These are phyloP conservation scores for Uloborus plumipes DNA, from an alignment of 2,888 invertebrate species.

Conservation along the genomic window DNA sequence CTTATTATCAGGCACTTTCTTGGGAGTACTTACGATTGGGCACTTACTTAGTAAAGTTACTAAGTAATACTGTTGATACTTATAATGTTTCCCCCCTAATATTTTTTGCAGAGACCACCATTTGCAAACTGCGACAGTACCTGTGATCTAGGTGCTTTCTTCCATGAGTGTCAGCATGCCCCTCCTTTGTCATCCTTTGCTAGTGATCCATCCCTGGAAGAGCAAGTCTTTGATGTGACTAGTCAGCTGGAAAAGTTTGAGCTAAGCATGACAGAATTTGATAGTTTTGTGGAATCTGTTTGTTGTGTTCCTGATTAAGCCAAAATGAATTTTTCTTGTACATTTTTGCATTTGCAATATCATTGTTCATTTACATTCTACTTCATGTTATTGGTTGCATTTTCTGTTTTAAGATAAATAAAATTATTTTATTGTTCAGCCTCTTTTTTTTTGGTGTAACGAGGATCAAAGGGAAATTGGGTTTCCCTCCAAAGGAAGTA, in stretches of 20 bases:
- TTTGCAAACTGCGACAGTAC: slow-evolving; percentile 81
- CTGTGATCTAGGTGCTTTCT: slow-evolving; percentile 83
- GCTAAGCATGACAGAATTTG: slow-evolving; percentile 81
- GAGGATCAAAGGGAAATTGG: too few relatives aligned
- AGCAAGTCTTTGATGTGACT: slow-evolving; percentile 76
- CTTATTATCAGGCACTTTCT: too few relatives aligned
- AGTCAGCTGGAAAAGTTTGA: slow-evolving; percentile 83
- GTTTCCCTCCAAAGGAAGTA: too few relatives aligned
- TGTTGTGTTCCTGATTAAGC: neutral
- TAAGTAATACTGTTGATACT: neutral
- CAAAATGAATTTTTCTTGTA: too few relatives aligned
- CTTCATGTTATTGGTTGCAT: too few relatives aligned
- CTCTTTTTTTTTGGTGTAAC: too few relatives aligned
- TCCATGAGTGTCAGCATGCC: slow-evolving; percentile 83
- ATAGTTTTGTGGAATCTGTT: slow-evolving; percentile 81
- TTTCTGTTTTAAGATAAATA: too few relatives aligned
- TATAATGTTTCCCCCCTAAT: neutral
- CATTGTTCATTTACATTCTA: too few relatives aligned
- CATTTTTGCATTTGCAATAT: too few relatives aligned
- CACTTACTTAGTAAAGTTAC: too few relatives aligned
- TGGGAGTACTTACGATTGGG: too few relatives aligned
- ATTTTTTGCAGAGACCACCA: slow-evolving; percentile 81
- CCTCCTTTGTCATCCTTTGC: slow-evolving; percentile 75
- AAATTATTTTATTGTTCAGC: too few relatives aligned
- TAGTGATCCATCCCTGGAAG: slow-evolving; percentile 70